Evolutionary conservation across 2,113 vertebrate species (phyloP).

Genomic region (Conger conger): DNA sequence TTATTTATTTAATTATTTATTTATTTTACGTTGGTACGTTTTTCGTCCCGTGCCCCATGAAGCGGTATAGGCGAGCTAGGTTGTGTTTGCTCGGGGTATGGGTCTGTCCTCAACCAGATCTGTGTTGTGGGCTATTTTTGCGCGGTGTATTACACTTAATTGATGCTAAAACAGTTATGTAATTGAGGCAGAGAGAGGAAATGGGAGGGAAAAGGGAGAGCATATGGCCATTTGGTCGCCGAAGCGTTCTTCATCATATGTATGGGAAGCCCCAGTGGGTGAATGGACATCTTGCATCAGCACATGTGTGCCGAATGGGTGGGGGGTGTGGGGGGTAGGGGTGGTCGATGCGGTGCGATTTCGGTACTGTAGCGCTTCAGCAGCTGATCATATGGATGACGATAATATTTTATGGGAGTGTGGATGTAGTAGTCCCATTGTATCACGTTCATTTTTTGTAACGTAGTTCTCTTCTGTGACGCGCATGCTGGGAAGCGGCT

Average conservation of each 20-base stretch:
- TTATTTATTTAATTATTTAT: slow-evolving; percentile 9
- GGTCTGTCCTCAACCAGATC: slow-evolving; percentile 1
- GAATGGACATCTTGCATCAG: slow-evolving; percentile 11
- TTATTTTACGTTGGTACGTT: slow-evolving; percentile 5
- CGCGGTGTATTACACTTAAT: background rate
- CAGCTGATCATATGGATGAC: background rate
- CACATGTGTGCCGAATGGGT: background rate
- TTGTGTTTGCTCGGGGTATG: background rate
- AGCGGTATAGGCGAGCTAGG: background rate
- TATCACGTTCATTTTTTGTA: background rate
- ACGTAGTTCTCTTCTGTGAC: background rate
- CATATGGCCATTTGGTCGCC: slow-evolving; percentile 5
- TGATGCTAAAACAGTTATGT: background rate
- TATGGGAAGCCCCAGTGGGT: background rate
- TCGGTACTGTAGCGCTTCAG: background rate
- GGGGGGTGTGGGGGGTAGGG: background rate
- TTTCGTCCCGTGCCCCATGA: background rate
- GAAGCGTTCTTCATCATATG: background rate
- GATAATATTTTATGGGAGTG: background rate
- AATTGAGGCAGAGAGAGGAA: background rate
- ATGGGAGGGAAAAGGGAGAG: background rate
- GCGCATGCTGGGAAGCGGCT: background rate
- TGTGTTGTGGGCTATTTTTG: background rate
- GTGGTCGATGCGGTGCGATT: background rate
- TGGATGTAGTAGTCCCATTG: background rate